These are phyloP conservation scores for Albula goreensis DNA, from an alignment of 2,113 vertebrate species.

Conservation along the genomic window DNA sequence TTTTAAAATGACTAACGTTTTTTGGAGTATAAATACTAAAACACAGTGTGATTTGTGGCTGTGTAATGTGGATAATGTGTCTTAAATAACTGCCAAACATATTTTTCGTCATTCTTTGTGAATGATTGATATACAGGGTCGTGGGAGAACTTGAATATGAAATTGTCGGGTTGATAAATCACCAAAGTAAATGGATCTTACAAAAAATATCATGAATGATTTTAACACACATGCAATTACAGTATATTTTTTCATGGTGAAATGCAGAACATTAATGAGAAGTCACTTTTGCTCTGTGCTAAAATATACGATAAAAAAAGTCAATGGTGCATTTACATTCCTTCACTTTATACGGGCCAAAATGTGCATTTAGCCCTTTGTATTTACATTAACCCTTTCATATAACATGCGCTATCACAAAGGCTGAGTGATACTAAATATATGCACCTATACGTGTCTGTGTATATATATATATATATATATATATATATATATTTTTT, in stretches of 20 bases:
- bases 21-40: constrained; percentile 53
- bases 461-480: neutral
- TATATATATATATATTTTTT: neutral
- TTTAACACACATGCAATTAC: neutral
- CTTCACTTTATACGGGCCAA: no score
- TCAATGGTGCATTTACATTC: neutral
- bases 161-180: neutral
- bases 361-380: no score
- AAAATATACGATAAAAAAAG: neutral
- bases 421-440: no score
- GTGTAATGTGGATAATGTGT: constrained; percentile 23
- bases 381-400: no score
- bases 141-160: neutral
- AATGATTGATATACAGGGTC: neutral
- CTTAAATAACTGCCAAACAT: constrained; percentile 4
- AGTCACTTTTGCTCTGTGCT: neutral
- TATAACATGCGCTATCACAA: no score
- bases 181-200: neutral
- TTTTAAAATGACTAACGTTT: constrained; percentile 60
- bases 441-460: no score
- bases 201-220: neutral
- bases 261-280: neutral
- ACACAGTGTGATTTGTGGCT: constrained; percentile 42
- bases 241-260: neutral
- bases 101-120: neutral